These are phyloP conservation scores for Charaxes varanes DNA, from an alignment of 1,140 invertebrate genomes.

Conservation along the genomic window DNA sequence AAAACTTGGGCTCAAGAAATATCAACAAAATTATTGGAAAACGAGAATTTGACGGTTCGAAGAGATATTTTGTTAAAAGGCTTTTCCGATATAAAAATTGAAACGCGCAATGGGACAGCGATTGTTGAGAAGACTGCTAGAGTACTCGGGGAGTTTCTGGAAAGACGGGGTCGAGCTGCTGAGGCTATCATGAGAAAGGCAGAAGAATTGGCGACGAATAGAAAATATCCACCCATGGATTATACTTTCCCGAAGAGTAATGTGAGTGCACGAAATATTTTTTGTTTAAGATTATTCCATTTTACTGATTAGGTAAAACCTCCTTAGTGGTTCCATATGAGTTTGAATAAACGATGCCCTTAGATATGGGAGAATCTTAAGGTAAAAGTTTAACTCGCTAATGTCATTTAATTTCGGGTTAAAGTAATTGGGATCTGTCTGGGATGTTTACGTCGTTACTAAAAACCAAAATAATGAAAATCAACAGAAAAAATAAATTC, in stretches of 20 bases:
- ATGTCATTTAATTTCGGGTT: too few species aligned
- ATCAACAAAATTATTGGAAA: constrained; percentile 36
- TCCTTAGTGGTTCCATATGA: too few species aligned
- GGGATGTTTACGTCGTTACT: too few species aligned
- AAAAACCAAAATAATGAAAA: too few species aligned
- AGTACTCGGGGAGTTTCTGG: constrained; percentile 41
- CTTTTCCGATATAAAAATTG: constrained; percentile 44
- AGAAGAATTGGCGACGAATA: constrained; percentile 38
- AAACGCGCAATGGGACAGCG: constrained; percentile 40
- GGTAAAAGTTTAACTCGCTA: too few species aligned
- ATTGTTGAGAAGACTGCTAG: constrained; percentile 47
- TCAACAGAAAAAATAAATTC: too few species aligned
- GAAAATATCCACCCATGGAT: constrained; percentile 19
- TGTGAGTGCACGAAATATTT: constrained; percentile 37
- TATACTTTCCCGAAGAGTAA: constrained; percentile 48
- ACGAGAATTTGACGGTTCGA: constrained; percentile 43
- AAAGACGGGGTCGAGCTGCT: constrained; percentile 40
- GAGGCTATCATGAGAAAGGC: constrained; percentile 54
- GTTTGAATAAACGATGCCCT: too few species aligned
- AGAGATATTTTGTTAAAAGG: constrained; percentile 36
- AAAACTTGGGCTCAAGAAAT: constrained; percentile 50
- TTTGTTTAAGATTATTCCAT: too few species aligned
- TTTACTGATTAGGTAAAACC: too few species aligned
- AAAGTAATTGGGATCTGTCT: too few species aligned
- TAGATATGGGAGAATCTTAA: too few species aligned